Evolutionary conservation across 2,888 invertebrate genomes (phyloP), one percentile per base, ranked within the genome.

Genomic region (Lamproptera curius): DNA sequence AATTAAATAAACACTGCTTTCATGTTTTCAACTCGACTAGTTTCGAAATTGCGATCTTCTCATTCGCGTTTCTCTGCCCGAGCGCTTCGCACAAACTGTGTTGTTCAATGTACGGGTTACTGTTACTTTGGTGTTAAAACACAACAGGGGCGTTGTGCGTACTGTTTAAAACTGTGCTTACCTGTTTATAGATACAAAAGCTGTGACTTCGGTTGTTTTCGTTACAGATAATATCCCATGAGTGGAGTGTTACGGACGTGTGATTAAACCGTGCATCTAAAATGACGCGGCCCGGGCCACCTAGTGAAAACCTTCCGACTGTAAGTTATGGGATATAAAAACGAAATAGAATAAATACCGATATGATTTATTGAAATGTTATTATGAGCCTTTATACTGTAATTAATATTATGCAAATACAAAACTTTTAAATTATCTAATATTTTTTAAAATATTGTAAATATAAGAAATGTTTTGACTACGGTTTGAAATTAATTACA

Each of bases 241-340:
- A 70, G 59, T 62, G 65, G 53, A 56, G 57, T 42, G 57, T 59
- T 59, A 53, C 45, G 54, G 10, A 16, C 10, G 33, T 33, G 42
- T 10, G 23, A 38, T 15, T 38, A 38, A 34, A 15, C 36, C 50
- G 56, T 52, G 55, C 47, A 42, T 47, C 20, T 50, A 64, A 53
- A 50, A 88, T 88, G 88, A 88, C 88, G 55, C 81, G 88, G 28
- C 86, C 93, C 49, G 91, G 92, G 60, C 93, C 93, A 58, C 93
- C 93, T 39, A 92, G 91, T 69, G 93, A 93, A 63, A 92, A 92
- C 72, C 81, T 92, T 62, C 91, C 92, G 55, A 92, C 92, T 53
- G 86, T 87, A 60, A 70, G 78, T 20, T 38, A 2, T 28, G 10
- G n/a, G n/a, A n/a, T n/a, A n/a, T n/a, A n/a, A n/a, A n/a, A n/a